Base-by-base conservation (phyloP, 2,113 vertebrate genomes). In the Antennarius striatus region DNA sequence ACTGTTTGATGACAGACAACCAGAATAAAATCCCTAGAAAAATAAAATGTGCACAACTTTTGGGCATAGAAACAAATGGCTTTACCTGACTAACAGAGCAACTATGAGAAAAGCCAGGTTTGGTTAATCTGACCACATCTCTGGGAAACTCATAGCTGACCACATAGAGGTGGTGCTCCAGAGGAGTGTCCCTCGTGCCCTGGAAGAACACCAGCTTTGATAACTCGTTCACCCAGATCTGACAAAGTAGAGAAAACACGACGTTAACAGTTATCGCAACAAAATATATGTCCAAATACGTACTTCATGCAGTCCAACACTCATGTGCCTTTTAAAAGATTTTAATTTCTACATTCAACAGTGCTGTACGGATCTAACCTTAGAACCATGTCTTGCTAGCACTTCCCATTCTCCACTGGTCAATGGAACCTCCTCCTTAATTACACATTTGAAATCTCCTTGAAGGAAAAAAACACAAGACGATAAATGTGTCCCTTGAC, bases 171-270 rank as follows among this genome's bases (percentile, higher is more conserved):
- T 99, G 97, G 49, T 99, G 97, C 79, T 99, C 97, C 86, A 99
- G 79, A 0, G 97, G 96, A 2, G 97, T 97, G 91, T 99, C 97
- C 86, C 91, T 95, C 0, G 96, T 99, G 73, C 94, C 96, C 90
- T 98, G 97, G 91, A 99, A 99, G 62, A 96, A 99, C 70, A 97
- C 95, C 88, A 97, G 80, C 90, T 94, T 95, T 0, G 94, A 93
- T n/a, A 91, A 89, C 90, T 98, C 97, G 0, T 98, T 96, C 68
- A 99, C 97, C 97, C 96, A 98, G 85, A 98, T 96, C 96, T 99
- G 78, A 1, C 28, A 46, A 42, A 39, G 17, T 0, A 66, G 54
- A 29, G 39, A 17, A n/a, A 59, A 9, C 11, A 43, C 8, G 1
- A 11, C 3, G 42, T 10, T 10, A 43, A 11, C 7, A 43, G 42